Conservation (phyloP, 2,888 invertebrate genomes). For the Ochropleura plecta region DNA sequence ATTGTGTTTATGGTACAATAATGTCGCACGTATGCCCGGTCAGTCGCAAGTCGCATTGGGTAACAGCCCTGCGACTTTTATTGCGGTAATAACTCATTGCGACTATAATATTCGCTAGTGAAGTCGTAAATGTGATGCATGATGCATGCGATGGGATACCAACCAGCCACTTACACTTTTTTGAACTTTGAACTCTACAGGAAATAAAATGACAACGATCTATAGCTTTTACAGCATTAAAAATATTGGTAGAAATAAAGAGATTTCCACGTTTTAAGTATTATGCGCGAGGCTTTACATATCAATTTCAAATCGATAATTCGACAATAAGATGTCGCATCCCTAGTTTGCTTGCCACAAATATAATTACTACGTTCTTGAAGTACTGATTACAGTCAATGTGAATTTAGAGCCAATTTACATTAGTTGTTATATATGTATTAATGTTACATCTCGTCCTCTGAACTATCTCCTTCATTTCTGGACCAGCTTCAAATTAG, state of each 20-base stretch:
- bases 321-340: neutral
- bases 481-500: neutral
- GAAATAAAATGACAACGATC: conserved; percentile 20
- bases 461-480: neutral
- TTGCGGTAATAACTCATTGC: conserved; percentile 61
- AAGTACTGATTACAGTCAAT: neutral
- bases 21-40: conserved; percentile 53
- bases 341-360: neutral
- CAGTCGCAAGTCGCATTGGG: conserved; percentile 58
- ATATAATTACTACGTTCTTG: neutral
- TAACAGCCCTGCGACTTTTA: conserved; percentile 62
- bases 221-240: neutral
- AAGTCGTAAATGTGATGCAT: conserved; percentile 64
- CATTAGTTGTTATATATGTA: too few relatives aligned
- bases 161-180: conserved; percentile 63
- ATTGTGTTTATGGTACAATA: conserved; percentile 50
- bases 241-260: neutral
- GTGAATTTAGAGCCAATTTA: neutral
- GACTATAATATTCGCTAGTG: conserved; percentile 62
- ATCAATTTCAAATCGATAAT: neutral
- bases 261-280: neutral
- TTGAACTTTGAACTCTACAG: conserved; percentile 44
- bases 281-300: neutral
- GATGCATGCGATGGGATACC: conserved; percentile 48
- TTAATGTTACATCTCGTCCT: too few relatives aligned